A percentile compares a stretch with the other conserved stretches of the same genome.
Conservation (phyloP, 64 coral and sea anemone genomes). For the Orbicella faveolata region DNA sequence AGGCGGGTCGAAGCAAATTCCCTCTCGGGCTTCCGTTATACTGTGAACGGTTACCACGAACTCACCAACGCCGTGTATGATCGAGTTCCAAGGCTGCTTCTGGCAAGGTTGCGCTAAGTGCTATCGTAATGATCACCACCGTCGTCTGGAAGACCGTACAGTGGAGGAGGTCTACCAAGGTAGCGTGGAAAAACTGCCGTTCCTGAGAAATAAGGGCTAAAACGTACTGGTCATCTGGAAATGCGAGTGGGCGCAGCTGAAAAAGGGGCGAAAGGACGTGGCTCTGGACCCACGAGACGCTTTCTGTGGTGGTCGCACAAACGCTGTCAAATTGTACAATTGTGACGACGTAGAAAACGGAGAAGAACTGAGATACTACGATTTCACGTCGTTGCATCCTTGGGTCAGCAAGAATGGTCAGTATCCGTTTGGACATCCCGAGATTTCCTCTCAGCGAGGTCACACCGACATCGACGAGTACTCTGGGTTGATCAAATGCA, state of each 20-base stretch:
- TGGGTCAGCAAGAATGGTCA: conserved; percentile 10
- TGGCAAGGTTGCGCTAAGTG: conserved; percentile 38
- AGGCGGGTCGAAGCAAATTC: too few species aligned
- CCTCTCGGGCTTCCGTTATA: background rate
- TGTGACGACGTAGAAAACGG: too few species aligned
- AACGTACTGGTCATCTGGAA: conserved; percentile 15
- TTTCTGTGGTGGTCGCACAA: too few species aligned
- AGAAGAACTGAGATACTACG: background rate
- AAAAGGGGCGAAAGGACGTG: background rate
- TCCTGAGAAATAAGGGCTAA: conserved; percentile 15
- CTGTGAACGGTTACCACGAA: background rate
- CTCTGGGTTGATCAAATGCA: too few species aligned
- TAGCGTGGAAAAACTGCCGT: background rate
- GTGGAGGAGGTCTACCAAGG: background rate
- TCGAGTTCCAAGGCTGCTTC: conserved; percentile 18
- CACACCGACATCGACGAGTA: too few species aligned
- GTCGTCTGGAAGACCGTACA: background rate
- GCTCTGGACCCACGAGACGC: background rate
- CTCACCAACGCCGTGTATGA: background rate
- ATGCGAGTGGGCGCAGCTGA: background rate
- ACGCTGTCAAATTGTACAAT: too few species aligned
- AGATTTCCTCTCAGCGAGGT: too few species aligned
- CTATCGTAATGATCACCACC: background rate
- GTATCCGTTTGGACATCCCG: background rate
- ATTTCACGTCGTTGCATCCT: background rate